Evolutionary conservation across 23 tunicate species (phyloP).

Genomic region (Corella eumyota): DNA sequence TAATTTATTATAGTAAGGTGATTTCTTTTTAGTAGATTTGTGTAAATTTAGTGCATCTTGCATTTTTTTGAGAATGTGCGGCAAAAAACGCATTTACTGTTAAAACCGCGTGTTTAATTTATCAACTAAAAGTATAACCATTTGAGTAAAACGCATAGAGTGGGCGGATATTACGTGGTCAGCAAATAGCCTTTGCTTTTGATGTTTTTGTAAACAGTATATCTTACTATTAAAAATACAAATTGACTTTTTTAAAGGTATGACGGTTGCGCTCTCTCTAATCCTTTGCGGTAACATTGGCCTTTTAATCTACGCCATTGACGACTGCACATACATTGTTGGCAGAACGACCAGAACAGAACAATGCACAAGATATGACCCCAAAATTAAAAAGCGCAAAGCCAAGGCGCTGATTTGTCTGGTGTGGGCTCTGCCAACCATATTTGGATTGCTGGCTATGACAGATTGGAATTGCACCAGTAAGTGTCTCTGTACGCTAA

Average conservation of each 20-base stretch:
- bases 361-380: constrained; percentile 7
- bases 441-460: constrained; percentile 72
- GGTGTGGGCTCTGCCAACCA: constrained; percentile 66
- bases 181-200: too few relatives aligned
- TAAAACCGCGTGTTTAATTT: too few relatives aligned
- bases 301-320: constrained; percentile 75
- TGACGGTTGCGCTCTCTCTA: constrained; percentile 65
- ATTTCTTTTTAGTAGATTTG: too few relatives aligned
- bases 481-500: constrained; percentile 58
- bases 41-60: too few relatives aligned
- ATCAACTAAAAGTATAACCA: too few relatives aligned
- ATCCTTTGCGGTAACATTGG: constrained; percentile 90
- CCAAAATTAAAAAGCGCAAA: constrained; percentile 36
- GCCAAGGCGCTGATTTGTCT: constrained; percentile 53
- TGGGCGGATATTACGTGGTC: too few relatives aligned
- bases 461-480: constrained; percentile 81
- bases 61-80: too few relatives aligned
- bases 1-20: not conserved
- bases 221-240: too few relatives aligned
- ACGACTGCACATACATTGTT: constrained; percentile 66
- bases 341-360: constrained; percentile 28
- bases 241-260: too few relatives aligned
- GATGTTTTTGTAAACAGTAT: too few relatives aligned
- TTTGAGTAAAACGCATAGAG: too few relatives aligned
- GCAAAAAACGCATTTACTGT: too few relatives aligned